Evolutionary conservation across 2,113 vertebrate species (phyloP).

Genomic region (Percina caprodes): DNA sequence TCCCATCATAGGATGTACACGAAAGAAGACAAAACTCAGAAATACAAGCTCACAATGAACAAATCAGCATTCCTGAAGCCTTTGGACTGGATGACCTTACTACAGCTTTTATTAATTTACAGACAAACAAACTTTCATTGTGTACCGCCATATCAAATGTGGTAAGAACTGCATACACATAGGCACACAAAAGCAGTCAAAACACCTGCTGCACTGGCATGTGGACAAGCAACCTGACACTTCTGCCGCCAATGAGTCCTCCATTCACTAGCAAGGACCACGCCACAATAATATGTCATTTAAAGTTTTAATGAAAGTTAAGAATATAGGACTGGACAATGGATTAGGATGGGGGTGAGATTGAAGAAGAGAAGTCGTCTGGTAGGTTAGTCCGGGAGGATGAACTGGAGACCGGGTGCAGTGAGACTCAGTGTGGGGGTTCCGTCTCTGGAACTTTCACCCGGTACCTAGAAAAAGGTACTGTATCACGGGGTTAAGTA

Average conservation of each 20-base stretch:
- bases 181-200: not conserved
- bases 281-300: too few relatives aligned
- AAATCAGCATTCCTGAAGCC: not conserved
- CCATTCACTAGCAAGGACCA: not conserved
- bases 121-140: not conserved
- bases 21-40: not conserved
- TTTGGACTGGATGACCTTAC: not conserved
- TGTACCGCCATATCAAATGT: not conserved
- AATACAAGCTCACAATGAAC: not conserved
- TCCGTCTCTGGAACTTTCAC: too few relatives aligned
- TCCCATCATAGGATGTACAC: not conserved
- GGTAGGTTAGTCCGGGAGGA: too few relatives aligned
- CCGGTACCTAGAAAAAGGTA: too few relatives aligned
- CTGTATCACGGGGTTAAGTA: too few relatives aligned
- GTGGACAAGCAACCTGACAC: not conserved
- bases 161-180: not conserved
- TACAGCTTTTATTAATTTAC: slow-evolving; percentile 2
- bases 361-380: too few relatives aligned
- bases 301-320: too few relatives aligned
- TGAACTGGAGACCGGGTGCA: too few relatives aligned
- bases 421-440: too few relatives aligned
- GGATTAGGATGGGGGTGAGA: too few relatives aligned
- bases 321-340: too few relatives aligned
- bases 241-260: not conserved
- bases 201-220: not conserved